Base-by-base conservation (phyloP, 2,888 invertebrate species). In the Drepana falcataria region DNA sequence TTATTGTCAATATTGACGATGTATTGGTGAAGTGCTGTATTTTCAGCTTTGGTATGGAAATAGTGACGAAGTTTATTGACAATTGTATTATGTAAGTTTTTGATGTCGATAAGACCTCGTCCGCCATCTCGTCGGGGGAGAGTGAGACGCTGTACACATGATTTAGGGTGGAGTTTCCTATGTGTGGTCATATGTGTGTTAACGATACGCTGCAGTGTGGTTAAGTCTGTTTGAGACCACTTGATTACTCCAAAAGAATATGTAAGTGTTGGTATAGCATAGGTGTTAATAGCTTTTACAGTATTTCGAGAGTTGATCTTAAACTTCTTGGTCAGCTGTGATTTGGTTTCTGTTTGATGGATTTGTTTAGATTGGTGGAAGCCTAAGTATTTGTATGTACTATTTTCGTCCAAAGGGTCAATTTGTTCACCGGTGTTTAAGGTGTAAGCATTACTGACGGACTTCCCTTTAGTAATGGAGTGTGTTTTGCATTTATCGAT, bases 181-280 rank as follows among this genome's bases (percentile, higher is more conserved):
- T 59, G 40, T 41, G 51, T 54, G 1, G 64, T 65, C 21, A 63
- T 6, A 0, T 7, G 9, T 1, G 61, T 59, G 33, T 62, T 59
- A 0, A 64, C 59, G 0, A 4, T 53, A 1, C 60, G 58, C 52
- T 68, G 63, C 1, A 63, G 47, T 37, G 48, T 55, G 51, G 54
- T 54, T 4, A 64, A 35, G 4, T 65, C 62, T 4, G 57, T 53
- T 52, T 64, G 40, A 1, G 59, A 52, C 64, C 68, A 64, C 5
- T 53, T 52, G 21, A 65, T 64, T 2, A 64, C 56, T 2, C 65
- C 63, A 37, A 64, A 68, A 3, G 67, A 68, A 44, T 68, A 68
- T 0, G 65, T 68, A 0, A 65, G 58, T 2, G 59, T 55, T 0
- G 66, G 64, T 1, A 68, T 62, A 1, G 61, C 61, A 47, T 47